These are phyloP conservation scores for Agapostemon virescens DNA, from an alignment of 2,888 invertebrate genomes.

Conservation along the genomic window DNA sequence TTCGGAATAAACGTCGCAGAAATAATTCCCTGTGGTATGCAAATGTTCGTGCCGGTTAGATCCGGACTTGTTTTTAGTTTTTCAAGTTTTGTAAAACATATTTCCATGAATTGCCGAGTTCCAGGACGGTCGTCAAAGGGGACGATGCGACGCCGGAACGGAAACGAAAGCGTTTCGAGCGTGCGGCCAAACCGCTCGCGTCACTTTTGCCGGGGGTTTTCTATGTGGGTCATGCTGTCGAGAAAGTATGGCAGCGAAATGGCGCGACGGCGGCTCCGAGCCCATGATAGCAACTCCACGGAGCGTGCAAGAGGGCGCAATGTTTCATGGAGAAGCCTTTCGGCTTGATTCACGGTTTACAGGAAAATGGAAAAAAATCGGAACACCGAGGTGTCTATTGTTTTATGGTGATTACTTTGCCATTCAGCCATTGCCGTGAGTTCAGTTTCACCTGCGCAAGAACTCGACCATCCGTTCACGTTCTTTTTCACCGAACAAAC, in stretches of 20 bases:
- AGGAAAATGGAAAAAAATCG: neutral
- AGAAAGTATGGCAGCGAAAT: neutral
- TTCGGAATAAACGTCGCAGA: neutral
- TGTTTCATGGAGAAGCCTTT: constrained; percentile 12
- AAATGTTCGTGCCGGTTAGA: neutral
- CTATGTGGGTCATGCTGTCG: neutral
- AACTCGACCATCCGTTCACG: neutral
- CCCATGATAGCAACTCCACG: neutral
- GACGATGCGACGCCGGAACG: neutral
- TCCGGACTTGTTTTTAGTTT: neutral
- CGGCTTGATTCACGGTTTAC: constrained; percentile 5
- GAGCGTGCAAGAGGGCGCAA: neutral
- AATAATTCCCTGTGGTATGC: neutral
- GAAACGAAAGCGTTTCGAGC: neutral
- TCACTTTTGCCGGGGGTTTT: neutral
- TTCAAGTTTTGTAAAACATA: neutral
- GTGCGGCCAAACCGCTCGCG: neutral
- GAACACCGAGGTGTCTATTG: constrained; percentile 7
- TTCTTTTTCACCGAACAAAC: neutral
- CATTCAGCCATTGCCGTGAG: neutral
- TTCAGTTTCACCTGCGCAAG: neutral
- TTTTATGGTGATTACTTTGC: neutral
- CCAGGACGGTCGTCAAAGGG: neutral
- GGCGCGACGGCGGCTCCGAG: neutral
- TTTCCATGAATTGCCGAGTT: neutral